Evolutionary conservation across 2,888 invertebrate genomes (phyloP).

Genomic region (Phytoseiulus persimilis): DNA sequence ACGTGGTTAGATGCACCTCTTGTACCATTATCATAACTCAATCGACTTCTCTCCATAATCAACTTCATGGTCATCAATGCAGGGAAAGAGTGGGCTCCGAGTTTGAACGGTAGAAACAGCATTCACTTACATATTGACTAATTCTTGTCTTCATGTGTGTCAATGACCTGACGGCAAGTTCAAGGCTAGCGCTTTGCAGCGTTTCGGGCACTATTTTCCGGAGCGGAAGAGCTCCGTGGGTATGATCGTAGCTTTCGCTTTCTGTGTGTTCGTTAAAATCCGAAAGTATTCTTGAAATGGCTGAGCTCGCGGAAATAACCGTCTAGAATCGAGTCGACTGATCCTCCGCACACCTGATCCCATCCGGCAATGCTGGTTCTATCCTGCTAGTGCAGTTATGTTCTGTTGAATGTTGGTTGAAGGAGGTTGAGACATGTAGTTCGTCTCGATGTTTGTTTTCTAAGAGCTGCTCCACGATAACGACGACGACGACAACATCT

Average conservation of each 20-base stretch:
- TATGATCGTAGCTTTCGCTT: not conserved
- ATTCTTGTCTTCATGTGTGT: not conserved
- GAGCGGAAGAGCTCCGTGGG: not conserved
- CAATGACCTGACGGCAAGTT: not conserved
- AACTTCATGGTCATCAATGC: not conserved
- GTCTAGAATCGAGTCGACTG: not conserved
- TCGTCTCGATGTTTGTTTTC: not conserved
- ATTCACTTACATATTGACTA: not conserved
- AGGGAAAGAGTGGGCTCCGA: not conserved
- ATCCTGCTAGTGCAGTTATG: not conserved
- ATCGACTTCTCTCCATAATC: not conserved
- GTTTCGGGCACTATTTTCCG: no score
- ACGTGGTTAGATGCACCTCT: not conserved
- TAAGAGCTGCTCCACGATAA: not conserved
- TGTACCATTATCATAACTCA: not conserved
- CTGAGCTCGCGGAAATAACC: not conserved
- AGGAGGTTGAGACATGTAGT: not conserved
- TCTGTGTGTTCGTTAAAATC: not conserved
- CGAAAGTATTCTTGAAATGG: not conserved
- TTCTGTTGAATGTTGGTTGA: not conserved
- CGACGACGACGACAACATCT: not conserved
- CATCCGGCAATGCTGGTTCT: not conserved
- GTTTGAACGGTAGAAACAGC: not conserved
- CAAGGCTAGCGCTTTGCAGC: not conserved
- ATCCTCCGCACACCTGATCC: not conserved